These are phyloP conservation scores for Perdita meconis DNA, from an alignment of 2,888 invertebrate species.

Conservation along the genomic window DNA sequence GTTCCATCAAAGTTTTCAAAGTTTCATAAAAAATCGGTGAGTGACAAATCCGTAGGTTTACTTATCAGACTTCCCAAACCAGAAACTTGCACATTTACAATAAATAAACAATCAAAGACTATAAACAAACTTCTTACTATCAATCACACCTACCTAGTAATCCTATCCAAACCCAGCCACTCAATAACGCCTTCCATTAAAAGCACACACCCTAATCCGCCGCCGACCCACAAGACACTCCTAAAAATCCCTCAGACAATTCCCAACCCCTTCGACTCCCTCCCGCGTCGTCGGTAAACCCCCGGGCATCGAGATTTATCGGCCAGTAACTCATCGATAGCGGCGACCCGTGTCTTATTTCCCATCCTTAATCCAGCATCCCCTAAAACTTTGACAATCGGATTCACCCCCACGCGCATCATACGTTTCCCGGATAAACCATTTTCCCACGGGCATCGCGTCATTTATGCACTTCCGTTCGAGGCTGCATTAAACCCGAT, in stretches of 20 bases:
- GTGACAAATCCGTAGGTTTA: too few species aligned
- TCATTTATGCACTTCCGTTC: conserved; percentile 62
- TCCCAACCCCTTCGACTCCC: too few species aligned
- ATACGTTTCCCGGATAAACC: conserved; percentile 27
- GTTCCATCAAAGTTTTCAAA: too few species aligned
- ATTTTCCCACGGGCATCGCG: conserved; percentile 32
- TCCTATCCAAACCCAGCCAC: not conserved
- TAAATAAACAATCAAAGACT: too few species aligned
- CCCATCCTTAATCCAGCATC: not conserved
- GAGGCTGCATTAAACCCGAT: conserved; percentile 59
- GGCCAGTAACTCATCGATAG: not conserved
- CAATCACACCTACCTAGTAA: too few species aligned
- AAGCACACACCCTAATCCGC: not conserved
- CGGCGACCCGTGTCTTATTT: not conserved
- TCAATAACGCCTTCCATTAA: not conserved
- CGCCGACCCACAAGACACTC: not conserved
- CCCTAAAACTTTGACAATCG: conserved; percentile 20
- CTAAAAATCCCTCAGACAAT: not conserved
- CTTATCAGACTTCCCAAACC: too few species aligned
- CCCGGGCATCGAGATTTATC: not conserved
- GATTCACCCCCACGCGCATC: conserved; percentile 8
- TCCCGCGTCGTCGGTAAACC: not conserved
- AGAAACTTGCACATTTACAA: too few species aligned
- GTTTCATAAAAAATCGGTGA: too few species aligned
- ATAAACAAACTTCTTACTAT: too few species aligned